A percentile compares a stretch with the other conserved stretches of the same genome.
phyloP scores from a whole-genome alignment of 2,888 invertebrate genomes.

The Amphipyra tragopoginis region DNA sequence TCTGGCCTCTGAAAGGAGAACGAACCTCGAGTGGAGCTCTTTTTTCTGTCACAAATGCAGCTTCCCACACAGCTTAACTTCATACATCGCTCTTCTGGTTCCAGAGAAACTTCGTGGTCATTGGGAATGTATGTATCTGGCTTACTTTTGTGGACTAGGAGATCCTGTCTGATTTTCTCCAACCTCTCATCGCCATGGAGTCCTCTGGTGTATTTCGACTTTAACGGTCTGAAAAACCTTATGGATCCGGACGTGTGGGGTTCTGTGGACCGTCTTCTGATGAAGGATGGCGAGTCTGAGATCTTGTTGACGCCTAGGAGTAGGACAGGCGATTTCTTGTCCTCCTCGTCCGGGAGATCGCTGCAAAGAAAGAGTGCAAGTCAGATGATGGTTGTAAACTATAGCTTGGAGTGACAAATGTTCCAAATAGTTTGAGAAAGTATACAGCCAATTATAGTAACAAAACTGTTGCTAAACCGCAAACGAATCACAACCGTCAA shows the following conservation, averaged over 20 bases:
- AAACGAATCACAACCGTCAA: too few relatives aligned
- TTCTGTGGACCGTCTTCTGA: constrained; percentile 81
- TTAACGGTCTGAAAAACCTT: constrained; percentile 84
- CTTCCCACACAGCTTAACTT: constrained; percentile 81
- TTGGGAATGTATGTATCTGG: constrained; percentile 84
- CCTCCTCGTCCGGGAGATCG: constrained; percentile 91
- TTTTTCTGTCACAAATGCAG: constrained; percentile 83
- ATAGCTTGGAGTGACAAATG: constrained; percentile 13
- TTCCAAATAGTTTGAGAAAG: constrained; percentile 16
- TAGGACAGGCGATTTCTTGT: constrained; percentile 90
- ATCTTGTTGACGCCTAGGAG: constrained; percentile 91
- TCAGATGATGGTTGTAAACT: constrained; percentile 39
- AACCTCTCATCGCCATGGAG: constrained; percentile 84
- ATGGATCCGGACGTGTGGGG: constrained; percentile 81
- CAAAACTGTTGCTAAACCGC: too few relatives aligned
- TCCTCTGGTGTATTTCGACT: constrained; percentile 85
- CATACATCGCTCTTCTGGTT: constrained; percentile 78
- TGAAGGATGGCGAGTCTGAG: constrained; percentile 82
- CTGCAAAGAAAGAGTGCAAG: constrained; percentile 78
- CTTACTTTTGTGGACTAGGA: constrained; percentile 82
- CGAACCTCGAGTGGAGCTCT: constrained; percentile 81
- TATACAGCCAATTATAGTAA: too few relatives aligned
- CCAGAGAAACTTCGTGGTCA: constrained; percentile 77
- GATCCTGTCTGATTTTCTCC: constrained; percentile 85
- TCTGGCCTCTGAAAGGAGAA: constrained; percentile 85